Conservation (phyloP, 2,113 vertebrate species). For the Charina bottae region DNA sequence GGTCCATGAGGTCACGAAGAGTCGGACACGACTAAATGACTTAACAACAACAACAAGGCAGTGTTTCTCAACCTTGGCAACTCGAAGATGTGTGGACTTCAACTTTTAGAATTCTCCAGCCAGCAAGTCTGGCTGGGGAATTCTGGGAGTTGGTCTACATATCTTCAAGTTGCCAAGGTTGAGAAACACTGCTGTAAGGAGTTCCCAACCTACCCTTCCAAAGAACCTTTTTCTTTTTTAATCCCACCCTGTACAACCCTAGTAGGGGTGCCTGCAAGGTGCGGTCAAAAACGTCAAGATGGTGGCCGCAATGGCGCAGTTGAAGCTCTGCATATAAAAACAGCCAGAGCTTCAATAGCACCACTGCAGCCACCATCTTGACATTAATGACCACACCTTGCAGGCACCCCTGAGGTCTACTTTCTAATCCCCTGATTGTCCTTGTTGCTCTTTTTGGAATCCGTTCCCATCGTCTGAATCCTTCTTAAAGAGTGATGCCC, state of each 20-base stretch:
- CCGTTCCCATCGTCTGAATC: neutral
- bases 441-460: neutral
- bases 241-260: neutral
- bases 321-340: neutral
- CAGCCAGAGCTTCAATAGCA: neutral
- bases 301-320: neutral
- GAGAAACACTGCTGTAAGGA: neutral
- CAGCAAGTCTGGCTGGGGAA: too few relatives aligned
- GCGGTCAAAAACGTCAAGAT: neutral
- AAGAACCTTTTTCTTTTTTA: neutral
- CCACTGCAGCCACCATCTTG: neutral
- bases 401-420: rapidly evolving
- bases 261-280: neutral
- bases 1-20: too few relatives aligned
- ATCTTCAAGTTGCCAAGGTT: too few relatives aligned
- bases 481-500: neutral
- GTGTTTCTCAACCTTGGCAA: too few relatives aligned
- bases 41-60: too few relatives aligned
- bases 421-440: neutral
- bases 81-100: too few relatives aligned
- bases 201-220: neutral
- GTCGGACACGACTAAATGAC: too few relatives aligned
- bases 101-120: too few relatives aligned
- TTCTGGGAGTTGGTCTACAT: too few relatives aligned
- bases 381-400: neutral